phyloP scores from a whole-genome alignment of 2,797 vertebrate species.

The Coregonus ussuriensis region DNA sequence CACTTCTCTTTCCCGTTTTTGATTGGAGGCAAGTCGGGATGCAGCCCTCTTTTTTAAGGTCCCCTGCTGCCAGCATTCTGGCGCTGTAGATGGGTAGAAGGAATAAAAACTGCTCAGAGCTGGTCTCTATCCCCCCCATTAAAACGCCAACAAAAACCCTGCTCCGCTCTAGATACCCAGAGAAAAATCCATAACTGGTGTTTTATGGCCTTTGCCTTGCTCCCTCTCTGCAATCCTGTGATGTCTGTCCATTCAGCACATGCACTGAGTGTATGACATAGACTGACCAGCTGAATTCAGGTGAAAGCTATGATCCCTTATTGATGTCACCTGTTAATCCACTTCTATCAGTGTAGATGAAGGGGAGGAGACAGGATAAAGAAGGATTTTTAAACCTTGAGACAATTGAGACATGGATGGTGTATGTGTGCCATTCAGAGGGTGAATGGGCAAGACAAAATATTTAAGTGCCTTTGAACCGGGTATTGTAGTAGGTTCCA shows the following conservation, averaged over 20 bases:
- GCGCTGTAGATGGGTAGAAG: conserved; percentile 52
- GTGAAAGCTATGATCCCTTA: too few relatives aligned
- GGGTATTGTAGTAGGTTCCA: too few relatives aligned
- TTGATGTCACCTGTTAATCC: too few relatives aligned
- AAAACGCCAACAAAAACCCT: neutral
- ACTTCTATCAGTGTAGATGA: too few relatives aligned
- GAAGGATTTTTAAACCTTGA: too few relatives aligned
- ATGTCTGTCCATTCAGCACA: conserved; percentile 43
- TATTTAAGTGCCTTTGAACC: too few relatives aligned
- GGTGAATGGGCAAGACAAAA: too few relatives aligned
- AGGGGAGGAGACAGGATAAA: too few relatives aligned
- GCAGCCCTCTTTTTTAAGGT: conserved; percentile 61
- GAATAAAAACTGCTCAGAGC: conserved; percentile 59
- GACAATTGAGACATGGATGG: too few relatives aligned
- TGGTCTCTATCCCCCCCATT: conserved; percentile 53
- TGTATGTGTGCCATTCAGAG: too few relatives aligned
- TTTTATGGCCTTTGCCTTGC: conserved; percentile 26
- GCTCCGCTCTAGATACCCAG: too few relatives aligned
- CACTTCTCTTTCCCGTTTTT: conserved; percentile 39
- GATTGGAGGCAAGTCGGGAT: conserved; percentile 55
- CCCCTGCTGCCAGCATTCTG: conserved; percentile 36
- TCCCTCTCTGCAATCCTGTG: conserved; percentile 11
- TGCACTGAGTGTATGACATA: neutral
- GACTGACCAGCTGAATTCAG: too few relatives aligned
- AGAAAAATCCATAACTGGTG: conserved; percentile 31